Evolutionary conservation across 2,113 vertebrate genomes (phyloP).

Genomic region (Taurulus bubalis): DNA sequence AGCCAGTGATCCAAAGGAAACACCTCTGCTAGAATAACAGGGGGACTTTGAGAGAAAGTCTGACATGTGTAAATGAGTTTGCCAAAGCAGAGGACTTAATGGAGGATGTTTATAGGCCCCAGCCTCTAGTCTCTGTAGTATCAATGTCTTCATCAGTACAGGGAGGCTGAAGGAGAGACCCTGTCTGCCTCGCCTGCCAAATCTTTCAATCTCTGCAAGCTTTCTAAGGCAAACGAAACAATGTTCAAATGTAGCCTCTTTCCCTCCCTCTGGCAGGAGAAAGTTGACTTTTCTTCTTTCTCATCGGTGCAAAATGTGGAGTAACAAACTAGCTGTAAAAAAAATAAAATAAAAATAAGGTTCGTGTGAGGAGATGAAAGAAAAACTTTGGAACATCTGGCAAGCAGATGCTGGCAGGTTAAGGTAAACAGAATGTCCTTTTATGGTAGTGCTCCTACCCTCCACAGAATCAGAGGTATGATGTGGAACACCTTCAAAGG

Average conservation of each 20-base stretch:
- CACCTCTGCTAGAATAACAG: constrained; percentile 65
- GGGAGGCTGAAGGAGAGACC: constrained; percentile 40
- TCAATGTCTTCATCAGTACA: constrained; percentile 61
- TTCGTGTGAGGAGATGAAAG: constrained; percentile 81
- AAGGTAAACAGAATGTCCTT: constrained; percentile 85
- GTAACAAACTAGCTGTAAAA: constrained; percentile 69
- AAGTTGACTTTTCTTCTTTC: constrained; percentile 70
- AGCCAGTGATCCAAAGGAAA: constrained; percentile 56
- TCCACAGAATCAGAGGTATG: constrained; percentile 79
- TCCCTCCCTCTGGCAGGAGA: constrained; percentile 54
- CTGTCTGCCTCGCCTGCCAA: constrained; percentile 37
- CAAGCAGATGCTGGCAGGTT: constrained; percentile 82
- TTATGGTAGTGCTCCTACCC: constrained; percentile 79
- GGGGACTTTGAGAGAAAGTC: constrained; percentile 48
- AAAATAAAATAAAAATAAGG: constrained; percentile 69
- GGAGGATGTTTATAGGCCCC: constrained; percentile 67
- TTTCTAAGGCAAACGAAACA: constrained; percentile 75
- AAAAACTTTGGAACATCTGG: constrained; percentile 83
- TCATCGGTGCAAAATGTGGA: constrained; percentile 62
- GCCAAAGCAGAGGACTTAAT: constrained; percentile 68
- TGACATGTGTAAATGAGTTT: constrained; percentile 65
- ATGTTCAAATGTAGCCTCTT: constrained; percentile 72
- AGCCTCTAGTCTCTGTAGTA: constrained; percentile 48
- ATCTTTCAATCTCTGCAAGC: constrained; percentile 70
- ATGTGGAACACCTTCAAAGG: constrained; percentile 86